A percentile compares a stretch with the other conserved stretches of the same genome.
These are phyloP conservation scores for Leuciscus waleckii DNA, from an alignment of 2,797 vertebrate genomes.

Conservation along the genomic window DNA sequence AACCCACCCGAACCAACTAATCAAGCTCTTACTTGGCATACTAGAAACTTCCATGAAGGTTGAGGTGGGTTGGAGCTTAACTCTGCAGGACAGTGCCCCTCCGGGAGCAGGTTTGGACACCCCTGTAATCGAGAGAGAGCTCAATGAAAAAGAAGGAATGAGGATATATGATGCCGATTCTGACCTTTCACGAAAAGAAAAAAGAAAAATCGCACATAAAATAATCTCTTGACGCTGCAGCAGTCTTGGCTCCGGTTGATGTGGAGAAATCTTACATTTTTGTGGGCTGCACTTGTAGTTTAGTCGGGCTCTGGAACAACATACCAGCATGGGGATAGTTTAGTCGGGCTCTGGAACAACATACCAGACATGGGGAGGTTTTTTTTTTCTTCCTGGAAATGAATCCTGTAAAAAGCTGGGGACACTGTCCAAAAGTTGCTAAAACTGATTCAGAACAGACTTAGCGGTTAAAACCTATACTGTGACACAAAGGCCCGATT, in stretches of 20 bases:
- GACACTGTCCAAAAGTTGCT: conserved; percentile 4
- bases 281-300: conserved; percentile 50
- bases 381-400: conserved; percentile 15
- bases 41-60: background rate
- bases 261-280: conserved; percentile 25
- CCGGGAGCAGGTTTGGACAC: background rate
- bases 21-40: background rate
- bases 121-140: background rate
- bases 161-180: background rate
- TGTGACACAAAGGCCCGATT: background rate
- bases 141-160: conserved; percentile 9
- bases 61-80: background rate
- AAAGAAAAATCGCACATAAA: conserved; percentile 17
- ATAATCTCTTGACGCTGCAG: conserved; percentile 13
- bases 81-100: background rate
- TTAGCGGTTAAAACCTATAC: background rate
- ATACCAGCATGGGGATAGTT: conserved; percentile 12
- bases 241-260: conserved; percentile 22
- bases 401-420: conserved; percentile 14
- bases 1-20: background rate
- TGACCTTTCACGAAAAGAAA: background rate
- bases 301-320: conserved; percentile 3
- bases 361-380: conserved; percentile 24
- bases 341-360: conserved; percentile 7
- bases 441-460: background rate